phyloP scores from a whole-genome alignment of 2,113 vertebrate species.

The Lonchura striata region DNA sequence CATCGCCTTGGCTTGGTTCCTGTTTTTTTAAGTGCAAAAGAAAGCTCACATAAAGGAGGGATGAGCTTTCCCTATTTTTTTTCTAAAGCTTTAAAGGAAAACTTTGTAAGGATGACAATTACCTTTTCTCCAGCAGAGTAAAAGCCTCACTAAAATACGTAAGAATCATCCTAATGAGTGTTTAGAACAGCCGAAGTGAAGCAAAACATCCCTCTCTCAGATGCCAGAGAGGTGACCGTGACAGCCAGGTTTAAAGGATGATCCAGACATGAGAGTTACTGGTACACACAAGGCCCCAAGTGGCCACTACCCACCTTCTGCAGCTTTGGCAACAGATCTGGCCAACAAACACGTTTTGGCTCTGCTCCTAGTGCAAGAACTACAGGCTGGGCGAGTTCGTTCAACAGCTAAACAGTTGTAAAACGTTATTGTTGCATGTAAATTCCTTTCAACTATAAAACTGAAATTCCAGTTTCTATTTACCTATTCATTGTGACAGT shows the following conservation, averaged over 20 bases:
- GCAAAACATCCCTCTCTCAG: background rate
- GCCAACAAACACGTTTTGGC: slow-evolving; percentile 55
- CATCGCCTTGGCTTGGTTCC: background rate
- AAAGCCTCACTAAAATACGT: background rate
- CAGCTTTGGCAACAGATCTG: slow-evolving; percentile 57
- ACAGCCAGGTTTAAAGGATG: slow-evolving; percentile 5
- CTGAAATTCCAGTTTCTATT: slow-evolving; percentile 79
- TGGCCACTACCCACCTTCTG: slow-evolving; percentile 50
- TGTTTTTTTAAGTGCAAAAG: background rate
- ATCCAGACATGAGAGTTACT: slow-evolving; percentile 60
- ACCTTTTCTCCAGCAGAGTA: slow-evolving; percentile 39
- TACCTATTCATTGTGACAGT: slow-evolving; percentile 86
- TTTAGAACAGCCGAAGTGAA: background rate
- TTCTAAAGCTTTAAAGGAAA: slow-evolving; percentile 46
- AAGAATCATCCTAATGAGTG: background rate
- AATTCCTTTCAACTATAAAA: slow-evolving; percentile 76
- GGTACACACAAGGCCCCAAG: slow-evolving; percentile 38
- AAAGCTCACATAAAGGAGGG: slow-evolving; percentile 1
- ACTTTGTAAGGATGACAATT: slow-evolving; percentile 28
- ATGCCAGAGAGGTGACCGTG: background rate
- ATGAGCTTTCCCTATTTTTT: slow-evolving; percentile 5
- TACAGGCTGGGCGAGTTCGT: slow-evolving; percentile 69
- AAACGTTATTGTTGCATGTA: slow-evolving; percentile 83
- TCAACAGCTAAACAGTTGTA: slow-evolving; percentile 79
- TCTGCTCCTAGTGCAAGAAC: slow-evolving; percentile 71